A percentile compares a stretch with the other conserved stretches of the same genome.
Evolutionary conservation across 1,140 invertebrate genomes (phyloP).

Genomic region (Nixonia krombeini): DNA sequence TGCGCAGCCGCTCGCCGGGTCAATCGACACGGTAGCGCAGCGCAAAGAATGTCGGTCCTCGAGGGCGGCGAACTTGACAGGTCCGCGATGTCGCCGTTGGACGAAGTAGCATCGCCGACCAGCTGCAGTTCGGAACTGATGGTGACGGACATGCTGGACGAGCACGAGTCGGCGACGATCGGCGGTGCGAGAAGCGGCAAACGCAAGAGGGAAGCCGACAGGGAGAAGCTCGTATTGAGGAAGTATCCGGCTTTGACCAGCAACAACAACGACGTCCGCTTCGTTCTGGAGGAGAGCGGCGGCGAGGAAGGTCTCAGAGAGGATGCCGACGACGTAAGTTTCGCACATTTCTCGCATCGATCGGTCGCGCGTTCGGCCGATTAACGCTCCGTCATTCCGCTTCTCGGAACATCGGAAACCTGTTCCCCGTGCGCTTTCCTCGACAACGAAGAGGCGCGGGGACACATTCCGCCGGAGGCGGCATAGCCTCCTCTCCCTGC

Average conservation of each 20-base stretch:
- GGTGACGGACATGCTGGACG: slow-evolving; percentile 66
- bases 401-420: too few species aligned
- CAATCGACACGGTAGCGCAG: too few species aligned
- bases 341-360: too few species aligned
- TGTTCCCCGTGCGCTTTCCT: too few species aligned
- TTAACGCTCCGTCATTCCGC: too few species aligned
- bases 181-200: slow-evolving; percentile 41
- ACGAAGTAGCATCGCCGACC: slow-evolving; percentile 64
- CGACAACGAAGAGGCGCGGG: too few species aligned
- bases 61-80: slow-evolving; percentile 57
- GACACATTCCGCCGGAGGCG: too few species aligned
- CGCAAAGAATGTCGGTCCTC: slow-evolving; percentile 57
- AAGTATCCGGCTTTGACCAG: slow-evolving; percentile 66
- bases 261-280: slow-evolving; percentile 75
- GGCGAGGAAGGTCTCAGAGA: slow-evolving; percentile 67
- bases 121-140: slow-evolving; percentile 65
- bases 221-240: slow-evolving; percentile 66
- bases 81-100: slow-evolving; percentile 64
- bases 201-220: slow-evolving; percentile 62
- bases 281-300: slow-evolving; percentile 72
- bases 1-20: too few species aligned
- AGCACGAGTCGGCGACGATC: slow-evolving; percentile 50
- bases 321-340: slow-evolving; percentile 73
- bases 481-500: too few species aligned
- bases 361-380: too few species aligned